Conservation (phyloP, 2,888 invertebrate genomes). For the Idaea dimidiata region DNA sequence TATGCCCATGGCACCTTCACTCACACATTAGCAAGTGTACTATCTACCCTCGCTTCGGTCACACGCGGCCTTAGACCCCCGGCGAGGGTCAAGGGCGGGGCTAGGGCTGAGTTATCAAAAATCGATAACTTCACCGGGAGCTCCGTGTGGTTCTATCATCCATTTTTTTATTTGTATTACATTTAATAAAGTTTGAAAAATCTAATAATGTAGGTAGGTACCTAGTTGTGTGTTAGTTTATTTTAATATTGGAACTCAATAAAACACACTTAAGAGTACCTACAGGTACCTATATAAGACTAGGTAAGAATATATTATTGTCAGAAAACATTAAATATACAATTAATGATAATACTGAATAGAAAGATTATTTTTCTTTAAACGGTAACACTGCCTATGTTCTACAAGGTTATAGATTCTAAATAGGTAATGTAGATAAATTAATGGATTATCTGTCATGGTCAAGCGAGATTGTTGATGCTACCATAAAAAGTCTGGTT, state of each 20-base stretch:
- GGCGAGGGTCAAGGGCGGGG: conserved; percentile 67
- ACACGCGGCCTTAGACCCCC: conserved; percentile 24
- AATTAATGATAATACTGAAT: not conserved
- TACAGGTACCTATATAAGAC: too few species aligned
- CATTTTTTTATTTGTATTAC: too few species aligned
- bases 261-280: not conserved
- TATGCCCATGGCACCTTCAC: not conserved
- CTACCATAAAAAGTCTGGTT: not conserved
- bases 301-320: too few species aligned
- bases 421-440: conserved; percentile 31
- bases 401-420: conserved; percentile 15
- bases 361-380: not conserved
- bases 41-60: conserved; percentile 17
- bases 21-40: not conserved
- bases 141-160: too few species aligned
- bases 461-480: not conserved
- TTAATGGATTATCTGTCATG: conserved; percentile 5
- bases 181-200: too few species aligned
- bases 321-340: too few species aligned
- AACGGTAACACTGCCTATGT: not conserved
- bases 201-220: too few species aligned
- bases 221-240: not conserved
- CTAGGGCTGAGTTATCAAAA: conserved; percentile 24
- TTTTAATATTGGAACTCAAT: not conserved
- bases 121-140: conserved; percentile 25